Evolutionary conservation across 2,888 invertebrate genomes (phyloP).

Genomic region (Drosophila rubida): DNA sequence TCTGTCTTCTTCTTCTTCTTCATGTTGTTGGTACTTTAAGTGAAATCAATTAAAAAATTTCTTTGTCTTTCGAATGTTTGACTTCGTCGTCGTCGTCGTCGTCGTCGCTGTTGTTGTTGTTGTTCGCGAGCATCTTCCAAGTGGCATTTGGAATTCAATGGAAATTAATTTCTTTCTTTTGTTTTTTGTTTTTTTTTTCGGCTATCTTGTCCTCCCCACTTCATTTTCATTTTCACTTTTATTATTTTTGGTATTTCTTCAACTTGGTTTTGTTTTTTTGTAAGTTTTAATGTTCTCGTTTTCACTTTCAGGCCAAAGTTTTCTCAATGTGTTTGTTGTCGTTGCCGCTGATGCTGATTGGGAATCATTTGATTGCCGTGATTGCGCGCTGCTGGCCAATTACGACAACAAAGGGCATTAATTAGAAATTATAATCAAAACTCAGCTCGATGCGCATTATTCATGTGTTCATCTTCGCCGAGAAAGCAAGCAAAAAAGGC

Average conservation of each 20-base stretch:
- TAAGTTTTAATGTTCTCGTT: slow-evolving; percentile 68
- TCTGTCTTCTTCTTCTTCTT: slow-evolving; percentile 22
- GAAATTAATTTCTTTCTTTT: slow-evolving; percentile 80
- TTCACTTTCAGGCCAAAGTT: slow-evolving; percentile 67
- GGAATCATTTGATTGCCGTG: slow-evolving; percentile 8
- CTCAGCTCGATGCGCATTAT: background rate
- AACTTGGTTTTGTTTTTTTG: slow-evolving; percentile 1
- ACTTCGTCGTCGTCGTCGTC: slow-evolving; percentile 42
- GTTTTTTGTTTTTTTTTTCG: slow-evolving; percentile 37
- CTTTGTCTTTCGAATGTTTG: slow-evolving; percentile 77
- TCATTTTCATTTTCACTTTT: slow-evolving; percentile 70
- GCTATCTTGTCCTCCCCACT: slow-evolving; percentile 20
- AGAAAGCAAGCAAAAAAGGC: background rate
- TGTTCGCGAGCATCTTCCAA: slow-evolving; percentile 58
- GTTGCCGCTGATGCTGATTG: slow-evolving; percentile 3
- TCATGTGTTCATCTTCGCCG: background rate
- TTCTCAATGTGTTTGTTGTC: slow-evolving; percentile 16
- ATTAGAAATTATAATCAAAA: slow-evolving; percentile 18
- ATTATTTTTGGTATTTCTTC: slow-evolving; percentile 36
- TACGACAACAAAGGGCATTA: slow-evolving; percentile 18
- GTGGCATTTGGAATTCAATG: slow-evolving; percentile 79
- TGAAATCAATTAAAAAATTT: slow-evolving; percentile 80
- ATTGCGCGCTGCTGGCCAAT: background rate
- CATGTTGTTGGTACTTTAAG: slow-evolving; percentile 71
- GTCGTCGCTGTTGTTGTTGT: slow-evolving; percentile 27